Base-by-base conservation (phyloP, 2,113 vertebrate species). In the Arenaria interpres region DNA sequence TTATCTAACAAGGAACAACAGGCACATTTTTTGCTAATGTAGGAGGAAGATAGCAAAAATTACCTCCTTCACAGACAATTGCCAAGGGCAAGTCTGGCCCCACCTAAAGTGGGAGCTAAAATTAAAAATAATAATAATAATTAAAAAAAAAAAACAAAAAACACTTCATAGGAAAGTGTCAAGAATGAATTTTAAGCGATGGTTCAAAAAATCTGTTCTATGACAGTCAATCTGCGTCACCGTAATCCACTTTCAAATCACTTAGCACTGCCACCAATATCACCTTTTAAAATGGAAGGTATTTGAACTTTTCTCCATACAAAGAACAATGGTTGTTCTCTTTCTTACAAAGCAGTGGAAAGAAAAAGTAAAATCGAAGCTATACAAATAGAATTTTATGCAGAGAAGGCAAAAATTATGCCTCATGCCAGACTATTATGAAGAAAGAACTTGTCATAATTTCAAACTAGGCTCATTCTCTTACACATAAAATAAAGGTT, bases 391-490 rank as follows among this genome's bases (percentile, higher is more conserved):
- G 69, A 75, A 91, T 95, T 97, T 97, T 98, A 96, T 94, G 90
- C 90, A 92, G 82, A 94, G 72, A 92, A 97, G 86, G 89, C 94
- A 97, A 96, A 98, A 98, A 96, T 95, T 96, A 97, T 84, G 77
- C 91, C 91, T 97, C 96, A 93, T 89, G 41, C 69, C 69, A 87
- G 78, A 97, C 92, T 95, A 96, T 96, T 97, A 96, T 62, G 64
- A 96, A 95, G 94, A 97, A 97, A 97, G 95, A 93, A 90, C 56
- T 93, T 97, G 77, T 96, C 96, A 98, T 97, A 97, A 98, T 97
- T 96, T 98, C 90, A 96, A 94, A 95, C 83, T 69, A 85, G 48
- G 75, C 74, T 97, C 90, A 97, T 96, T 97, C 96, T 82, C 93
- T 97, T 89, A 89, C 88, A 91, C 45, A 94, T 97, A 97, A 96